phyloP scores from a whole-genome alignment of 2,888 invertebrate species.

The Drosophila infuscata region DNA sequence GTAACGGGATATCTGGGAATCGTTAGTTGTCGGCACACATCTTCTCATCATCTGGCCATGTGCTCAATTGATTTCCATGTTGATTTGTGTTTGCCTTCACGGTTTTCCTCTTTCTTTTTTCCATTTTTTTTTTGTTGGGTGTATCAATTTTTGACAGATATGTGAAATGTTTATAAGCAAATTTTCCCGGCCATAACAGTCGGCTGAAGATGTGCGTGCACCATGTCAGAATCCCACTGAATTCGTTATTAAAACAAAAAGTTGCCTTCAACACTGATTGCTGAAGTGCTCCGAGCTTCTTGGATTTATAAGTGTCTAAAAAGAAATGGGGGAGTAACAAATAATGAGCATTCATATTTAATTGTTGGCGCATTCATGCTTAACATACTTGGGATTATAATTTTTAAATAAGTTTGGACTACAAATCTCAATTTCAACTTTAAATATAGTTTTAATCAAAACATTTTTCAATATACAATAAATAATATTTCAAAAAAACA shows the following conservation, averaged over 20 bases:
- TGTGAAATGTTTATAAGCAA: constrained; percentile 71
- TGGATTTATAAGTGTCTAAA: background rate
- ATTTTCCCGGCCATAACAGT: constrained; percentile 28
- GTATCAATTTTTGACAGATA: constrained; percentile 65
- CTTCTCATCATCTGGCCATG: constrained; percentile 41
- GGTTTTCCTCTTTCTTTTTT: background rate
- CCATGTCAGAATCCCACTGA: background rate
- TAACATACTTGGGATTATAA: background rate
- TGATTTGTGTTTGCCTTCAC: constrained; percentile 21
- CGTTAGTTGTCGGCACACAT: constrained; percentile 44
- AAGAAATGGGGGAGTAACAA: no score
- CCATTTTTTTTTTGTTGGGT: constrained; percentile 1
- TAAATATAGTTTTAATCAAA: no score
- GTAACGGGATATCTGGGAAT: constrained; percentile 22
- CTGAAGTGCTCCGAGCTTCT: background rate
- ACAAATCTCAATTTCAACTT: background rate
- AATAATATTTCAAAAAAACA: no score
- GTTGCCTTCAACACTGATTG: background rate
- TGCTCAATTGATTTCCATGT: constrained; percentile 32
- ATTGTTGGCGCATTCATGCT: background rate
- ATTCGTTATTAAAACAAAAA: background rate
- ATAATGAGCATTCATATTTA: background rate
- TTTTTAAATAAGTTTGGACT: background rate
- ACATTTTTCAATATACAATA: no score
- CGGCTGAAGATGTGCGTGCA: background rate